A percentile compares a stretch with the other conserved stretches of the same genome.
These are phyloP conservation scores for Trialeurodes vaporariorum DNA, from an alignment of 1,140 invertebrate species.

Conservation along the genomic window DNA sequence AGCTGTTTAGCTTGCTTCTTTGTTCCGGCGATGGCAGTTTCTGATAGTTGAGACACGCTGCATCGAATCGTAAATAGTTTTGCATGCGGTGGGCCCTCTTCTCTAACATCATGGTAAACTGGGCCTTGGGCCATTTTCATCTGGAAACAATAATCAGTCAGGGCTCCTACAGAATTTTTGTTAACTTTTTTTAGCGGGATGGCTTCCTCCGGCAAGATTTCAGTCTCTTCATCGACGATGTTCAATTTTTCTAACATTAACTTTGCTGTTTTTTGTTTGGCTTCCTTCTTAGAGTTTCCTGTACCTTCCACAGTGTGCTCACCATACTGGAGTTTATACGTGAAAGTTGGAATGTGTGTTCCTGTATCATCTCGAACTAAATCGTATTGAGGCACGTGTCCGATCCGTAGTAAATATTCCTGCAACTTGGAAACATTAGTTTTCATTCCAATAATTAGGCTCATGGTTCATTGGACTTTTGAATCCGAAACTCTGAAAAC, in stretches of 20 bases:
- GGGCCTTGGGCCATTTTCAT: constrained; percentile 46
- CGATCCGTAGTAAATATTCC: constrained; percentile 52
- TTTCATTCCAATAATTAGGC: constrained; percentile 32
- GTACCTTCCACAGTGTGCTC: constrained; percentile 34
- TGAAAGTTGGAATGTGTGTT: constrained; percentile 57
- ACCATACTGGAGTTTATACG: constrained; percentile 34
- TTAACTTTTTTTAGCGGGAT: constrained; percentile 22
- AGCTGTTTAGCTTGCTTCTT: constrained; percentile 46
- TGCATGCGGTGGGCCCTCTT: constrained; percentile 57
- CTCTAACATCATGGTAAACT: constrained; percentile 45
- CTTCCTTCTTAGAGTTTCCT: constrained; percentile 55
- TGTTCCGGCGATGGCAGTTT: constrained; percentile 38
- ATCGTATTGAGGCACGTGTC: constrained; percentile 50
- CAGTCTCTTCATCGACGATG: constrained; percentile 6
- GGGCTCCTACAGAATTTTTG: constrained; percentile 24
- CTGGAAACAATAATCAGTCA: constrained; percentile 43
- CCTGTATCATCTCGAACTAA: constrained; percentile 54
- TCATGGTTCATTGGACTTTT: no score
- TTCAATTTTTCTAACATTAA: constrained; percentile 38
- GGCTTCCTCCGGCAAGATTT: constrained; percentile 14
- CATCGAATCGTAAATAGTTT: constrained; percentile 55
- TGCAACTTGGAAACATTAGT: constrained; percentile 60
- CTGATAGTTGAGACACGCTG: constrained; percentile 44
- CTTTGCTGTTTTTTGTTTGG: constrained; percentile 53
- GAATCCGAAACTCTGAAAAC: no score